phyloP scores from a whole-genome alignment of 64 coral and sea anemone genomes.

The Dendronephthya gigantea region DNA sequence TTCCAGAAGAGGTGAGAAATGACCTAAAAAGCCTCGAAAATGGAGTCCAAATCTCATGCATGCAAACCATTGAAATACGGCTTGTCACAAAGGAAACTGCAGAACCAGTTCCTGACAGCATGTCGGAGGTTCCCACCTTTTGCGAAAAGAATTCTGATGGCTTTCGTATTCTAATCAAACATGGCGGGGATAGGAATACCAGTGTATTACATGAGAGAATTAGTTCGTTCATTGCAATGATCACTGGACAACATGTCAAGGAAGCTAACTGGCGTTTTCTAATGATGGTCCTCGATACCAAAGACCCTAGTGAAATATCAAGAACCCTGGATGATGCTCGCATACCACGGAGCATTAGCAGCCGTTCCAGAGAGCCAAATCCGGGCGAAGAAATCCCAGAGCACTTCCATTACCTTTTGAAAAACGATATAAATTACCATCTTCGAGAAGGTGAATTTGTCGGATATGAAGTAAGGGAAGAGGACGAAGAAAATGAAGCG shows the following conservation, averaged over 20 bases:
- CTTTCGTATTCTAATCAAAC: background rate
- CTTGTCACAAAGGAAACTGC: background rate
- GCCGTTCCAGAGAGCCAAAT: background rate
- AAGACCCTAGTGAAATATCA: background rate
- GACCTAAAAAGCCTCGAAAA: background rate
- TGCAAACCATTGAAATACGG: background rate
- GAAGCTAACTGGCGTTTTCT: background rate
- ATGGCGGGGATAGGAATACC: background rate
- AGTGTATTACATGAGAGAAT: background rate
- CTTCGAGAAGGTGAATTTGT: constrained; percentile 87
- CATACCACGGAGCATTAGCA: background rate
- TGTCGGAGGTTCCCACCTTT: background rate
- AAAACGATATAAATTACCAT: constrained; percentile 76
- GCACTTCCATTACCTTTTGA: constrained; percentile 53
- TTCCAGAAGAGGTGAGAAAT: background rate
- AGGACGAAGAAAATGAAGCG: constrained; percentile 69
- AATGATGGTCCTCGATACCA: background rate
- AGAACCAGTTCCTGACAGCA: background rate
- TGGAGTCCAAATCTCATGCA: background rate
- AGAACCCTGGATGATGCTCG: background rate
- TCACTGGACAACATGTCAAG: background rate
- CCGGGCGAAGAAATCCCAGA: background rate
- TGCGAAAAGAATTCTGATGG: background rate
- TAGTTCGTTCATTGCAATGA: background rate
- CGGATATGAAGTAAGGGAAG: constrained; percentile 74